phyloP scores from a whole-genome alignment of 1,140 invertebrate genomes.

The Penaeus japonicus region DNA sequence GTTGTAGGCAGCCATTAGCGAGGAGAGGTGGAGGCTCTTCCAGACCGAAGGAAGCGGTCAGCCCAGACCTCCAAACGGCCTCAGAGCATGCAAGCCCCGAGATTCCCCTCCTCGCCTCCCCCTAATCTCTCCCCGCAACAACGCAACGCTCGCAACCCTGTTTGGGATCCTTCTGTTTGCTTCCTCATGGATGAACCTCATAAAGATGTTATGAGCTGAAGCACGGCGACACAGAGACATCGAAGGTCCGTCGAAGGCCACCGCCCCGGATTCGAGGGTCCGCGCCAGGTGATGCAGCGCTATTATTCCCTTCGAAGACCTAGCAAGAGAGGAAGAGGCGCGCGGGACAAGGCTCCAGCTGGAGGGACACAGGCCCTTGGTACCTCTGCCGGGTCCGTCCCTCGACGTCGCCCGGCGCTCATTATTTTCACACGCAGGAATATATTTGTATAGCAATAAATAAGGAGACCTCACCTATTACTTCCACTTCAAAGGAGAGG shows the following conservation, averaged over 20 bases:
- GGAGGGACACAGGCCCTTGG: too few species aligned
- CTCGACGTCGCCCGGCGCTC: too few species aligned
- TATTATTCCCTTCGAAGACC: too few species aligned
- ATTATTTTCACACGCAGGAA: too few species aligned
- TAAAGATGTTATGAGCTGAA: not conserved
- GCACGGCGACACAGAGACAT: too few species aligned
- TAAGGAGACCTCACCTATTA: too few species aligned
- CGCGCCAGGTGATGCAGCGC: not conserved
- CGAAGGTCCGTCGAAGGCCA: not conserved
- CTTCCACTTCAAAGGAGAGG: too few species aligned
- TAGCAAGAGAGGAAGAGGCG: too few species aligned
- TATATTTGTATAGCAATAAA: too few species aligned
- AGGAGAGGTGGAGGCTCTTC: slow-evolving; percentile 43
- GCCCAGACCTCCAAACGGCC: slow-evolving; percentile 31
- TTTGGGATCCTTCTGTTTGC: not conserved
- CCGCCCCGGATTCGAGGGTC: not conserved
- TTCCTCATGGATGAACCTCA: not conserved
- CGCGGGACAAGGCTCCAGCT: too few species aligned
- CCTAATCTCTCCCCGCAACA: not conserved
- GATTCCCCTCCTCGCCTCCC: not conserved
- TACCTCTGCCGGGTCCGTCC: too few species aligned
- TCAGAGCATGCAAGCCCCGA: slow-evolving; percentile 18
- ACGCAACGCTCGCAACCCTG: not conserved
- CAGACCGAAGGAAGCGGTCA: slow-evolving; percentile 54
- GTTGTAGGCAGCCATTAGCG: slow-evolving; percentile 45